Percentiles rank a stretch among this genome's conserved stretches.
Conservation (phyloP, 2,113 vertebrate species). For the Alligator mississippiensis region DNA sequence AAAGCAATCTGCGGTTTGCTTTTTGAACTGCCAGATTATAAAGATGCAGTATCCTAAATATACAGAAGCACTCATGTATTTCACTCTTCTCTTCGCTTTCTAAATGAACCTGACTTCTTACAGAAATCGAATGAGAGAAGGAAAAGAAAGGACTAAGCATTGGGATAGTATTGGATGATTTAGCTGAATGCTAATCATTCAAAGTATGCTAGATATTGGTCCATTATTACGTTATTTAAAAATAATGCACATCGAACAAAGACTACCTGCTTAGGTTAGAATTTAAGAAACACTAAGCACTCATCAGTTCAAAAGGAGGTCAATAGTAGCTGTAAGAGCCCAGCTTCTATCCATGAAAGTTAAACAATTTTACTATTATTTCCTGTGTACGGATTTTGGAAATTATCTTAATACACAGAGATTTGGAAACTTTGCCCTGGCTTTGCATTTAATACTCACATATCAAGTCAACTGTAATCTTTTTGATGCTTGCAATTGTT, state of each 20-base stretch:
- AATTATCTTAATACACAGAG: background rate
- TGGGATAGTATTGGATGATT: background rate
- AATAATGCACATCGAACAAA: background rate
- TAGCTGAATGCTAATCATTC: conserved; percentile 31
- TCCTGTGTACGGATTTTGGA: background rate
- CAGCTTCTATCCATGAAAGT: background rate
- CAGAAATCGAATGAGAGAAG: conserved; percentile 21
- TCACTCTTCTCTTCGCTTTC: background rate
- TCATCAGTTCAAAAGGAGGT: background rate
- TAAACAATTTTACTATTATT: accelerated
- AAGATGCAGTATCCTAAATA: conserved; percentile 41
- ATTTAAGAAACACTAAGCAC: background rate
- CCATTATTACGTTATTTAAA: background rate
- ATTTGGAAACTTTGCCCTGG: background rate
- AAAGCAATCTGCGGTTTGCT: conserved; percentile 67
- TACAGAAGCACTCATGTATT: background rate
- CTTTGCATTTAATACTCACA: background rate
- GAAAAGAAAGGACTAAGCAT: background rate
- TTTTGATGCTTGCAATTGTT: background rate
- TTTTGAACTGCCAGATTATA: conserved; percentile 3
- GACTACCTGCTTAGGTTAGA: background rate
- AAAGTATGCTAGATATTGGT: background rate
- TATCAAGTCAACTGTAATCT: background rate
- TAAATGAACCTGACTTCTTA: conserved; percentile 51
- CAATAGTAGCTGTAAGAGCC: background rate